A percentile compares a stretch with the other conserved stretches of the same genome.
Conservation (phyloP, 2,888 invertebrate genomes). For the Thalpophila matura region DNA sequence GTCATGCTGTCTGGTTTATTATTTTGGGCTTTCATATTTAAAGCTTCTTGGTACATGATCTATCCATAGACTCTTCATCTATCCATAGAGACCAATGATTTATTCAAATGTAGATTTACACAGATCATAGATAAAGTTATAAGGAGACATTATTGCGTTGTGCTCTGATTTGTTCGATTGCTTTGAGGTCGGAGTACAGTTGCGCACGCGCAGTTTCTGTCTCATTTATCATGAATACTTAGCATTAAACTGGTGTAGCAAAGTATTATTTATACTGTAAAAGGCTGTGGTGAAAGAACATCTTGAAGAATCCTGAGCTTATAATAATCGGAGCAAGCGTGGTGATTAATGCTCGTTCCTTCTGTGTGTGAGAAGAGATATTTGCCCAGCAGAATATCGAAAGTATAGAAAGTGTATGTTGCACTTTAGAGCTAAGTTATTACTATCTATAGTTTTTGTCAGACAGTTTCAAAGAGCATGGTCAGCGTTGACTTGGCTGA, state of each 20-base stretch:
- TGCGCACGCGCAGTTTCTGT: constrained; percentile 21
- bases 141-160: constrained; percentile 14
- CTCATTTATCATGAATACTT: constrained; percentile 6
- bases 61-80: no score
- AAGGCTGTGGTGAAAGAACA: not conserved
- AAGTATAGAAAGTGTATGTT: no score
- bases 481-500: not conserved
- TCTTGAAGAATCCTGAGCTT: no score
- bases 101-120: no score
- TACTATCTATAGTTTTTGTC: not conserved
- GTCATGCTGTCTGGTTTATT: no score
- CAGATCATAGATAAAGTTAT: constrained; percentile 20
- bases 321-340: no score
- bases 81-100: no score
- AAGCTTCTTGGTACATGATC: no score
- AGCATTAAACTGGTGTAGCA: not conserved
- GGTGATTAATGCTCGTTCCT: no score
- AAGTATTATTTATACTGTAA: constrained; percentile 4
- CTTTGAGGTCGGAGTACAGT: constrained; percentile 44
- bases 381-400: no score
- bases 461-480: not conserved
- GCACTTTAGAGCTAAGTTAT: not conserved
- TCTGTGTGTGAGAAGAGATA: no score
- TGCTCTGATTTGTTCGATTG: constrained; percentile 55
- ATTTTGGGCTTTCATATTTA: no score